Base-by-base conservation (phyloP, 2,888 invertebrate genomes). In the Eurytoma adleriae region DNA sequence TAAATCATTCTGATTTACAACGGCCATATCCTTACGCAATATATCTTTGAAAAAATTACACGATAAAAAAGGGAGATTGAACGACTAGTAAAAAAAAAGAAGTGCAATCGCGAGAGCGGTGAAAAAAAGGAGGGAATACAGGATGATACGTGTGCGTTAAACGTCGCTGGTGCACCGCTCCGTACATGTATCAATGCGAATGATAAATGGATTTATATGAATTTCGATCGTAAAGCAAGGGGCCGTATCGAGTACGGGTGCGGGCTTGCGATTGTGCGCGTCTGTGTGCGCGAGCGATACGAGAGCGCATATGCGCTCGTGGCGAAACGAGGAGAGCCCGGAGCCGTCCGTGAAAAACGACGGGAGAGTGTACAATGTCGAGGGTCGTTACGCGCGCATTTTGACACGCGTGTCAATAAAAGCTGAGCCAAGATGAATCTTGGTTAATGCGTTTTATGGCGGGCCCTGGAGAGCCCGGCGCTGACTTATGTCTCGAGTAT, bases 141-240 rank as follows among this genome's bases (percentile, higher is more conserved):
- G 64, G 64, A 79, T 48, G 72, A 72, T 78, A 78, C 62, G 80
- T 64, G 67, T 56, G 74, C 75, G 79, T 71, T 79, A 82, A 83
- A 82, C 61, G 70, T 80, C 78, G 76, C 66, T 78, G 79, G 69
- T 59, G 61, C 71, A 77, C 77, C 82, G 79, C 83, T 84, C 16
- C 16, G 66, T 67, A 54, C 54, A 54, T 72, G 85, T 83, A 84
- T 85, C 85, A 85, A 83, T 83, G 61, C 62, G 74, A 84, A 78
- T 87, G 88, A 87, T 86, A 86, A 87, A 87, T 88, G 87, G 85
- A 88, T 87, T 88, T 88, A 87, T 86, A 85, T 86, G 87, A 87
- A 87, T 88, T 88, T 85, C 84, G 83, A 84, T 86, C 84, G 83
- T 85, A 86, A 86, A 87, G 85, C 86, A 87, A 83, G 71, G 67